Evolutionary conservation across 1,140 invertebrate genomes (phyloP).

Genomic region (Drosophila nikananu): DNA sequence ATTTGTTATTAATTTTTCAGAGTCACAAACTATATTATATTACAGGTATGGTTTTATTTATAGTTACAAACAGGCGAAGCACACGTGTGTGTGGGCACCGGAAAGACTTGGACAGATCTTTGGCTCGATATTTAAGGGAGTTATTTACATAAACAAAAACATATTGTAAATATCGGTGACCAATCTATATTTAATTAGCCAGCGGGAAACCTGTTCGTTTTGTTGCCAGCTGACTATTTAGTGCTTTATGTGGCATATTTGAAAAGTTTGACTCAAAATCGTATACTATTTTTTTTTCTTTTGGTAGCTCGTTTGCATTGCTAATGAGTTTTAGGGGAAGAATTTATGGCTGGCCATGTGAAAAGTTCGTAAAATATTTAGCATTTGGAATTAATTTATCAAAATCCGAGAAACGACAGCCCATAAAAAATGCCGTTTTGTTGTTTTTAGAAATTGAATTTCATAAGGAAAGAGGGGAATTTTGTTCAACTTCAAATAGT

Average conservation of each 20-base stretch:
- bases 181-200: slow-evolving; percentile 41
- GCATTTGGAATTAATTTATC: slow-evolving; percentile 51
- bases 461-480: neutral
- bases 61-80: neutral
- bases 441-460: slow-evolving; percentile 21
- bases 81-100: slow-evolving; percentile 25
- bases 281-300: slow-evolving; percentile 22
- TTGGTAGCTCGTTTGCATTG: slow-evolving; percentile 56
- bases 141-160: slow-evolving; percentile 42
- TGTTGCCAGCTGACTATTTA: slow-evolving; percentile 25
- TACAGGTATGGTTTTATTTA: neutral
- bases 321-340: slow-evolving; percentile 43
- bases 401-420: slow-evolving; percentile 29
- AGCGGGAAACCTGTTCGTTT: slow-evolving; percentile 46
- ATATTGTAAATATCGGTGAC: slow-evolving; percentile 21
- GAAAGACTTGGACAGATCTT: slow-evolving; percentile 40
- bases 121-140: neutral
- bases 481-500: slow-evolving; percentile 3
- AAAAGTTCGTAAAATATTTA: slow-evolving; percentile 57
- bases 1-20: slow-evolving; percentile 47
- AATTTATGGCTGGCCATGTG: slow-evolving; percentile 42
- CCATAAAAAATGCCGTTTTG: slow-evolving; percentile 27
- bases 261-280: slow-evolving; percentile 44
- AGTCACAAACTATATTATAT: slow-evolving; percentile 23
- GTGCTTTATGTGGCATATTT: slow-evolving; percentile 51